Evolutionary conservation across 2,888 invertebrate species (phyloP), one percentile per base, ranked within the genome.

Genomic region (Aricia artaxerxes): DNA sequence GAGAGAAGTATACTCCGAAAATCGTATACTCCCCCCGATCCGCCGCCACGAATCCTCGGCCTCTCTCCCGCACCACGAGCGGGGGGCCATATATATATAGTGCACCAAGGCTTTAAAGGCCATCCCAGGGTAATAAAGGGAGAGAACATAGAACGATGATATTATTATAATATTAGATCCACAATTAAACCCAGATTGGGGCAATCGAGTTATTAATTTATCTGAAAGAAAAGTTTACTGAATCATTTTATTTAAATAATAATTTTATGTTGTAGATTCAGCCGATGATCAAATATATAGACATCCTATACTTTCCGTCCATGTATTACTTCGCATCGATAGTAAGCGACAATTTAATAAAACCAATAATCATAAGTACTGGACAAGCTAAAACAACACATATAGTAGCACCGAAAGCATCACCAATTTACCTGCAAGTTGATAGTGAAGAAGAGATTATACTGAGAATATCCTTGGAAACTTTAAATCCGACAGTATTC

Each of bases 371-470:
- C 88, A 0, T 92, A 90, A 82, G 79, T 81, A 0, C 76, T 35
- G 35, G 13, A 72, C 81, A 3, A 86, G 84, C 60, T 87, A 84
- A 80, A 82, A 69, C 85, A 0, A 0, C 88, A 2, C 92, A 93
- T 31, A 84, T 93, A 0, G 77, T 78, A 1, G 90, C 90, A 1
- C 88, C 92, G 0, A 92, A 90, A 80, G 82, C 84, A 1, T 85
- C 86, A 1, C 94, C 94, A 0, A 75, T 94, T 0, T 94, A 94
- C 81, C 85, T 94, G 0, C 92, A 93, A 89, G 87, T 94, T 16
- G 92, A 94, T 64, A 87, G 90, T 0, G 89, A 90, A 0, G 90
- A 91, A 5, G 84, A 83, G 4, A 92, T 86, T 77, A 80, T 80
- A 0, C 81, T 94, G 0, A 87, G 83, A 64, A 85, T 94, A 13